Percentiles rank a stretch among this genome's conserved stretches.
Conservation (phyloP, 2,797 vertebrate genomes). For the Sebastes trivittatus region DNA sequence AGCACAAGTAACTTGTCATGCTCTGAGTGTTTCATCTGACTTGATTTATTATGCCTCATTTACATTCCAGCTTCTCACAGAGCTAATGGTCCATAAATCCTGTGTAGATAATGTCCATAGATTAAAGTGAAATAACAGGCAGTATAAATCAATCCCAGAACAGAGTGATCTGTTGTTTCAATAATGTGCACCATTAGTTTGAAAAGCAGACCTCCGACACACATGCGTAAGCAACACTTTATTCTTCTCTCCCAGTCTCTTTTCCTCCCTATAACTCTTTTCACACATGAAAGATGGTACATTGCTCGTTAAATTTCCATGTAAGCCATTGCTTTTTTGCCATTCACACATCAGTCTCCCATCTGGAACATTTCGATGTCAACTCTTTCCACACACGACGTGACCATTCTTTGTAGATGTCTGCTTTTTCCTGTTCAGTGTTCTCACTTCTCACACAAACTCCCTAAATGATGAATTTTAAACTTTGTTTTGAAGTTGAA, state of each 20-base stretch:
- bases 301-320: neutral
- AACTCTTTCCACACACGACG: neutral
- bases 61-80: constrained; percentile 71
- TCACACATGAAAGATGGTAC: constrained; percentile 2
- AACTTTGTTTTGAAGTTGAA: constrained; percentile 8
- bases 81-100: constrained; percentile 78
- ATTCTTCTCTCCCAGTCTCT: constrained; percentile 9
- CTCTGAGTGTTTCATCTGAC: constrained; percentile 67
- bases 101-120: constrained; percentile 72
- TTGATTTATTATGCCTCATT: constrained; percentile 78
- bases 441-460: neutral
- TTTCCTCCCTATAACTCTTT: constrained; percentile 10
- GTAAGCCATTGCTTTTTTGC: neutral
- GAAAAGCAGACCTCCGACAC: constrained; percentile 49
- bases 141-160: constrained; percentile 71
- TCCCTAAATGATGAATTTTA: neutral
- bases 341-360: neutral
- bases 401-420: neutral
- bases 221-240: constrained; percentile 23
- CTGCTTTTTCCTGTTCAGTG: neutral
- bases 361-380: neutral
- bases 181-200: constrained; percentile 71
- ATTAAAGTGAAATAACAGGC: constrained; percentile 75
- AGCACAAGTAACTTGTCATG: constrained; percentile 62
- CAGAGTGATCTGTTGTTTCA: constrained; percentile 70